phyloP scores from a whole-genome alignment of 2,113 vertebrate genomes.

The Microtus ochrogaster region DNA sequence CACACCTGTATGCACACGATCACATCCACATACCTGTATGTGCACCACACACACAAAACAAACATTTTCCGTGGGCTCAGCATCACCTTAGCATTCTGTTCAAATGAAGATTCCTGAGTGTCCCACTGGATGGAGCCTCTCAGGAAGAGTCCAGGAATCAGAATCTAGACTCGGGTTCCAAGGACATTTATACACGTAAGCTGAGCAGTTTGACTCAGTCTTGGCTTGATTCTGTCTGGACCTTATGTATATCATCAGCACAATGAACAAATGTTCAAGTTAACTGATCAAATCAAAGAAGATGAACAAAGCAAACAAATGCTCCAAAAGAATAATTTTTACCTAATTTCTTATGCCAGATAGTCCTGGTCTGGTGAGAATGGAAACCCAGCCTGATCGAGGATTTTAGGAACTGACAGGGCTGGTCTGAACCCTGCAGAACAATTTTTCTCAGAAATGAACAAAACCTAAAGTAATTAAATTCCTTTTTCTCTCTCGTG shows the following conservation, averaged over 20 bases:
- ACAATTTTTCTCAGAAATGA: background rate
- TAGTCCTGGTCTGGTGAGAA: background rate
- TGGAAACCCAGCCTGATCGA: background rate
- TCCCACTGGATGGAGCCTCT: background rate
- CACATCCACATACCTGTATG: background rate
- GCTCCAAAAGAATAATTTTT: background rate
- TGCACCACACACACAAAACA: background rate
- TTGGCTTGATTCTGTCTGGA: background rate
- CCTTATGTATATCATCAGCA: background rate
- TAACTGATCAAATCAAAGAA: background rate
- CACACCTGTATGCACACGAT: background rate
- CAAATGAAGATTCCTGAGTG: background rate
- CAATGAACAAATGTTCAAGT: background rate
- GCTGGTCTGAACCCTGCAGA: background rate
- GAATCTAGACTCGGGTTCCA: background rate
- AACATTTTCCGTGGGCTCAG: background rate
- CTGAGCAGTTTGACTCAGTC: background rate
- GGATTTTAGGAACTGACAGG: background rate
- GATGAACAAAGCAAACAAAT: background rate
- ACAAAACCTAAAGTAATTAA: background rate
- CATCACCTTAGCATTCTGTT: background rate
- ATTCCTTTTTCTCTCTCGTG: background rate
- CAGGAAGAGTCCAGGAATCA: background rate
- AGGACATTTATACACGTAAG: background rate
- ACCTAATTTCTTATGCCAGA: background rate